Conservation (phyloP, 2,113 vertebrate species). For the Hemichromis elongatus region DNA sequence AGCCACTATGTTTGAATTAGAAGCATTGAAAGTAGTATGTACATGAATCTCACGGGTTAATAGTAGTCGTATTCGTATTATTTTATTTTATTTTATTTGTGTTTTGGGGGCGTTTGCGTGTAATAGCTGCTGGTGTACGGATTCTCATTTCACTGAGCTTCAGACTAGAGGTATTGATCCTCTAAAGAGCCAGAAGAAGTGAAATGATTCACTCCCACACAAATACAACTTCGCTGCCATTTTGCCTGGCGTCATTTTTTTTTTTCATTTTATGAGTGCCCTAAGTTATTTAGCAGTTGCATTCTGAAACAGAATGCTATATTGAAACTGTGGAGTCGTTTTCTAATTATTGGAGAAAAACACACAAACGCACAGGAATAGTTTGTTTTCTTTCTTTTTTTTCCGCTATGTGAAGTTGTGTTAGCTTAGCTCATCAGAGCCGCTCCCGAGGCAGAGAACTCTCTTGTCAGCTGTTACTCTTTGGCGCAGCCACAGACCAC, state of each 20-base stretch:
- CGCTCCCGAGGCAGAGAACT: background rate
- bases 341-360: background rate
- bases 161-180: background rate
- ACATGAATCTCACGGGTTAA: background rate
- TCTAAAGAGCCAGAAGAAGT: background rate
- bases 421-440: background rate
- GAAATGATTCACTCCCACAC: background rate
- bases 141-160: background rate
- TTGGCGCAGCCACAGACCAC: slow-evolving; percentile 18
- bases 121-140: background rate
- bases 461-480: slow-evolving; percentile 33
- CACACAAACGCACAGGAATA: background rate
- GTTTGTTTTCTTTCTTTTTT: background rate
- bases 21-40: fast-evolving
- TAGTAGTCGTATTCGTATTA: background rate
- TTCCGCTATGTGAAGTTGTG: background rate
- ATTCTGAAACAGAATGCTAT: background rate
- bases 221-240: background rate
- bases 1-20: slow-evolving; percentile 60
- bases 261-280: background rate
- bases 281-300: background rate
- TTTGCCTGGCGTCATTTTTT: background rate
- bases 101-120: background rate
- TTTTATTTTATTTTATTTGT: background rate
- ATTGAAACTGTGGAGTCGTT: background rate